A percentile compares a stretch with the other conserved stretches of the same genome.
Conservation (phyloP, 1,140 invertebrate genomes). For the Orchesella cincta region DNA sequence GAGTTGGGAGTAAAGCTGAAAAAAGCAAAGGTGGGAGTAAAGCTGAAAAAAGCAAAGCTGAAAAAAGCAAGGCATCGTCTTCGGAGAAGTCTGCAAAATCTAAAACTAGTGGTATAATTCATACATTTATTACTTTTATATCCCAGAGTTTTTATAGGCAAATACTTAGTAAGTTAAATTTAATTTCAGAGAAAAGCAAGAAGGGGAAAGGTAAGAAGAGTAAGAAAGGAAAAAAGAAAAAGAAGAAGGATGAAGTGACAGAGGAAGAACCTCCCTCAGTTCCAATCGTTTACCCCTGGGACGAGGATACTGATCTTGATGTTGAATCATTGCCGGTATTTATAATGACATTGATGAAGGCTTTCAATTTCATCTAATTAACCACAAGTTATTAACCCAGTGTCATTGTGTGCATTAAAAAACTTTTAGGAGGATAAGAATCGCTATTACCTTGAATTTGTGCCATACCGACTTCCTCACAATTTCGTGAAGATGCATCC, state of each 20-base stretch:
- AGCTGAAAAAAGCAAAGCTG: slow-evolving; percentile 50
- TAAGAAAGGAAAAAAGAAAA: slow-evolving; percentile 29
- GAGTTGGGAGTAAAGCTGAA: slow-evolving; percentile 29
- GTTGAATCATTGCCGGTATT: slow-evolving; percentile 42
- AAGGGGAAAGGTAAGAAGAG: slow-evolving; percentile 39
- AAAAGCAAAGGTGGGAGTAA: slow-evolving; percentile 46
- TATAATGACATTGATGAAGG: not conserved
- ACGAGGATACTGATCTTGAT: slow-evolving; percentile 47
- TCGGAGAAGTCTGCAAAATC: no score
- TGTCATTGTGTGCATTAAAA: no score
- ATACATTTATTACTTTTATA: slow-evolving; percentile 55
- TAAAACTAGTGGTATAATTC: no score
- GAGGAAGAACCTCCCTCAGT: slow-evolving; percentile 17
- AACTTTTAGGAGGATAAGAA: slow-evolving; percentile 65
- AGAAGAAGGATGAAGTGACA: slow-evolving; percentile 23
- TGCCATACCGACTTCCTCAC: slow-evolving; percentile 67
- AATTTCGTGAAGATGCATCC: slow-evolving; percentile 66
- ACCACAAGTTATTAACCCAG: not conserved
- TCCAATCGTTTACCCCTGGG: slow-evolving; percentile 41
- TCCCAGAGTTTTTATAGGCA: slow-evolving; percentile 59
- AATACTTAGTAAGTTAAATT: slow-evolving; percentile 60
- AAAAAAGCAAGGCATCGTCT: slow-evolving; percentile 45
- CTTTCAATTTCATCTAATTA: not conserved
- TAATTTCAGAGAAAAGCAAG: slow-evolving; percentile 50
- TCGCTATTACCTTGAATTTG: slow-evolving; percentile 53